Base-by-base conservation (phyloP, 2,113 vertebrate species). In the Phodopus roborovskii region DNA sequence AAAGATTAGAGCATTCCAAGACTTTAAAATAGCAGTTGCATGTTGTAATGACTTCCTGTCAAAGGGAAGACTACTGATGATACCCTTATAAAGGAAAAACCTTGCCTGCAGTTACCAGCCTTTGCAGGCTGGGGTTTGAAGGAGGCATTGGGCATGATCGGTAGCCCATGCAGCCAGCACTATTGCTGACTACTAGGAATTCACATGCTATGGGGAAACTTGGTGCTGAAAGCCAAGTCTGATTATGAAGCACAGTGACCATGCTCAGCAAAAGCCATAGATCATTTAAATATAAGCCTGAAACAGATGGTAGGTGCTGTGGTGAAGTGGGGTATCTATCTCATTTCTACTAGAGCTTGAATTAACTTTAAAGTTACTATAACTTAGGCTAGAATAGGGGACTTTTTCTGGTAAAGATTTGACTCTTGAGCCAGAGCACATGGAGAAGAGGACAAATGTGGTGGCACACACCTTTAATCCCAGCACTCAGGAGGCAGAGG, bases 1-100 rank as follows among this genome's bases (percentile, higher is more conserved):
- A 93, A 93, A 94, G n/a, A 96, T 96, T 90, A 92, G 64, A 97
- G 96, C 94, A 97, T 9, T 53, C 89, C 88, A 24, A 91, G 96
- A 24, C 68, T 66, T 96, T 95, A 96, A 97, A 92, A 97, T 93
- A 97, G 86, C 85, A 73, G 92, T 84, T 81, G 30, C 92, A n/a
- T 94, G 22, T 90, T 92, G 42, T 88, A 96, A 96, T 15, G 87
- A 95, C 77, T 86, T 95, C 92, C 88, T 97, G 79, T 48, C 64
- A 93, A 95, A 86, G 64, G 68, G 96, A 97, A 97, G 85, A 77
- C 2, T 45, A 75, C 87, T 97, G 88, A 70, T 86, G 42, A 89
- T 73, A 79, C 87, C 82, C 92, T 97, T 97, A 91, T 91, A 96
- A 97, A 95, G 71, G 5, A 53, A 96, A 94, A 96, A 90, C 13